These are phyloP conservation scores for Pandion haliaetus DNA, from an alignment of 2,113 vertebrate species.

Conservation along the genomic window DNA sequence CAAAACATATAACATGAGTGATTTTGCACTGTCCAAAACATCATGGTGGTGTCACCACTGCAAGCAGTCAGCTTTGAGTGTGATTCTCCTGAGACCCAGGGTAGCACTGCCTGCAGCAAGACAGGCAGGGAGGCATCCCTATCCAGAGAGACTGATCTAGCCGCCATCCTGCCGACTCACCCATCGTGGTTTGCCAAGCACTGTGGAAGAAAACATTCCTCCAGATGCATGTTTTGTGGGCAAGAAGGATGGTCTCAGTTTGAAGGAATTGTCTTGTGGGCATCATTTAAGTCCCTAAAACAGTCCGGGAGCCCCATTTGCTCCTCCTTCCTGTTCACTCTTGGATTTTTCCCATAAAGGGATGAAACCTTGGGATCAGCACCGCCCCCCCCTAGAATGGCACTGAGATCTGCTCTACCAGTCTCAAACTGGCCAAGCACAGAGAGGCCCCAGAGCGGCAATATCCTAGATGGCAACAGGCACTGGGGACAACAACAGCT, in stretches of 20 bases:
- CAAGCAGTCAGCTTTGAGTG: background rate
- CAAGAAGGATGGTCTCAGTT: background rate
- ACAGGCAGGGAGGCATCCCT: background rate
- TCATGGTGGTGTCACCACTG: background rate
- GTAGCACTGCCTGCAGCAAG: background rate
- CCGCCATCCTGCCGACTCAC: background rate
- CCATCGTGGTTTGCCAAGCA: fast-evolving
- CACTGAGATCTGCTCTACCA: background rate
- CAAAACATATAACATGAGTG: background rate
- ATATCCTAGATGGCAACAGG: background rate
- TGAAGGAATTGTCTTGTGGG: background rate
- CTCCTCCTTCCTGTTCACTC: background rate
- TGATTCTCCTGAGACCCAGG: background rate
- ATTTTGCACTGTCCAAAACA: background rate
- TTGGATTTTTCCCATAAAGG: background rate
- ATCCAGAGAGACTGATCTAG: background rate
- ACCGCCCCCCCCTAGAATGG: background rate
- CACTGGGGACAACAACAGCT: background rate
- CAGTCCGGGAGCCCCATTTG: background rate
- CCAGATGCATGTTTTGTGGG: background rate
- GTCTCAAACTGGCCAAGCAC: background rate
- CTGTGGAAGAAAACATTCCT: background rate
- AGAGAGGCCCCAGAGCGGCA: background rate
- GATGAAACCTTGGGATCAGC: background rate
- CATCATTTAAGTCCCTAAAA: background rate